A percentile compares a stretch with the other conserved stretches of the same genome.
Evolutionary conservation across 2,888 invertebrate species (phyloP).

Genomic region (Noctua fimbriata): DNA sequence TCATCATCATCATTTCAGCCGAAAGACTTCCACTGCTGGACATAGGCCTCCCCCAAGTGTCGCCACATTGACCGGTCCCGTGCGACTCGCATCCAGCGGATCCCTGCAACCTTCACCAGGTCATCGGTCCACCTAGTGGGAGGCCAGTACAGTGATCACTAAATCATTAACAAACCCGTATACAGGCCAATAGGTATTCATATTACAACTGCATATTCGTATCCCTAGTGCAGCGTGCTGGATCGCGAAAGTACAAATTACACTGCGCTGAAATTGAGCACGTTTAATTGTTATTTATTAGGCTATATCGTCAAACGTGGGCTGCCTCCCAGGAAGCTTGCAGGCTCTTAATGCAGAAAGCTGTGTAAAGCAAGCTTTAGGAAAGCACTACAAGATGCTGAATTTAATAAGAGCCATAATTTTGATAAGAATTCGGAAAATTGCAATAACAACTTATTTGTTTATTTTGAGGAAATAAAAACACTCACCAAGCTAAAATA

Average conservation of each 20-base stretch:
- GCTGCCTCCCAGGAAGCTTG: conserved; percentile 11
- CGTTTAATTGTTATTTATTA: conserved; percentile 53
- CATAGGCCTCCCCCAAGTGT: too few relatives aligned
- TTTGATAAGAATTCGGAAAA: background rate
- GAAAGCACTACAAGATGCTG: background rate
- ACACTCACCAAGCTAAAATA: background rate
- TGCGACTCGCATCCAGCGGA: too few relatives aligned
- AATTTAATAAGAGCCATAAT: background rate
- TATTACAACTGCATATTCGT: background rate
- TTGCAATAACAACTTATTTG: background rate
- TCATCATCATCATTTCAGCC: too few relatives aligned
- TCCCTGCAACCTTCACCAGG: too few relatives aligned
- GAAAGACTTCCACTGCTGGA: too few relatives aligned
- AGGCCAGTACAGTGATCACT: background rate
- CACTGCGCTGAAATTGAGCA: conserved; percentile 25
- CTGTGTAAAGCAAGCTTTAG: background rate
- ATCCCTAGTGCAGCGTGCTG: background rate
- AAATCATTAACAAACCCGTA: background rate
- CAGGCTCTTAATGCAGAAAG: background rate
- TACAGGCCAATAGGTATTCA: background rate
- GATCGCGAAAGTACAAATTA: conserved; percentile 25
- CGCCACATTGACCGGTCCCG: too few relatives aligned
- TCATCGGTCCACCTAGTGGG: too few relatives aligned
- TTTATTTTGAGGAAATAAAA: background rate
- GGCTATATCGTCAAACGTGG: conserved; percentile 34